Evolutionary conservation across 1,140 invertebrate genomes (phyloP), one percentile per base, ranked within the genome.

Genomic region (Belonocnema kinseyi): DNA sequence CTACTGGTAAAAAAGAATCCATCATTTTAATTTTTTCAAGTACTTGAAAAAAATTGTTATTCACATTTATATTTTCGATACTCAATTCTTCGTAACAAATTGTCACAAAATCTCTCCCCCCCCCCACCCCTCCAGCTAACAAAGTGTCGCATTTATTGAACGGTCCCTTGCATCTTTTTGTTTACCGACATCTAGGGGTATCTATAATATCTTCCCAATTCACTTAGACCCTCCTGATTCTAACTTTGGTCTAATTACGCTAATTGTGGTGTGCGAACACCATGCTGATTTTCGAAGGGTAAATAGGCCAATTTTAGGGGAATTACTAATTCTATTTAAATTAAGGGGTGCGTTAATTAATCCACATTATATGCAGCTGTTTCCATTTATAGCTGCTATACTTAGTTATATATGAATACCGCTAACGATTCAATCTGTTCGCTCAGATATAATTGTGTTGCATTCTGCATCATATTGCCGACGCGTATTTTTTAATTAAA

Each of bases 331-430:
- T 80, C 77, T 75, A 77, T 82, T 77, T 74, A 77, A 77, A 78
- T 77, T 21, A 66, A 75, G 52, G 75, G 51, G 53, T 46, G 76
- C 76, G 77, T 84, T 85, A 85, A 85, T 85, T 85, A 84, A 85
- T 82, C 79, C 81, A 58, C 80, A 77, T 85, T 84, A 82, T 66
- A 73, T 73, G 76, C 83, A 84, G 79, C 80, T 84, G 83, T 77
- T 81, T 21, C 77, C 26, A 58, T 50, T 54, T 72, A 74, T 58
- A 77, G 75, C 74, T 78, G 73, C 77, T 76, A 82, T 83, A 83
- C 83, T 84, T 77, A 80, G 78, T 79, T 77, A 83, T 76, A 72
- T 80, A 82, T 83, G 84, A 84, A 84, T 79, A 80, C 78, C 79
- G 79, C 81, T 81, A 79, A 85, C 54, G 77, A 72, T 76, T 74